Conservation (phyloP, 2,888 invertebrate species). For the Caenorhabditis panamensis region DNA sequence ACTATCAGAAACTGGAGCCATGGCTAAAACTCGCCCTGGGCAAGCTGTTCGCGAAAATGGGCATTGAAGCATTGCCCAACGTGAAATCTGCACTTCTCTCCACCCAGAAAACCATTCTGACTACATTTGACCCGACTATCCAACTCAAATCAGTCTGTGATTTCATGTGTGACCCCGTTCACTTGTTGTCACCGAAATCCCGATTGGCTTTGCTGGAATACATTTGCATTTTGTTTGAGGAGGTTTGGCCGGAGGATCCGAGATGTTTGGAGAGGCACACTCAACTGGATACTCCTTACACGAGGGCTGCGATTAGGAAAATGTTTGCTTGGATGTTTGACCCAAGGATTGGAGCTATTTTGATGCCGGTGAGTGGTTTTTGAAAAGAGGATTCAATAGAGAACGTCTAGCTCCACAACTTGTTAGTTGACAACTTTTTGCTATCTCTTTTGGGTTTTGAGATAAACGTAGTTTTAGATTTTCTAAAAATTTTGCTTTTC, state of each 20-base stretch:
- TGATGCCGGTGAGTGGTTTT: slow-evolving; percentile 55
- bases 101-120: slow-evolving; percentile 41
- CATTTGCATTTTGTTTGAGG: slow-evolving; percentile 56
- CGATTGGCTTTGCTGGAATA: slow-evolving; percentile 50
- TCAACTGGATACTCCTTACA: slow-evolving; percentile 36
- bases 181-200: slow-evolving; percentile 44
- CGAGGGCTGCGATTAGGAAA: slow-evolving; percentile 41
- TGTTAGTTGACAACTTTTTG: too few relatives aligned
- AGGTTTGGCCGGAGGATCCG: slow-evolving; percentile 55
- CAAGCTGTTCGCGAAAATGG: slow-evolving; percentile 51
- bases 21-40: slow-evolving; percentile 54
- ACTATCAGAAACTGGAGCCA: slow-evolving; percentile 21
- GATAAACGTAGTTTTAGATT: background rate
- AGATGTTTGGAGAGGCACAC: slow-evolving; percentile 33
- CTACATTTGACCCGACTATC: slow-evolving; percentile 34
- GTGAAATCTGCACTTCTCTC: slow-evolving; percentile 26
- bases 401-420: background rate
- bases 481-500: background rate
- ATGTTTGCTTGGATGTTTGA: slow-evolving; percentile 63
- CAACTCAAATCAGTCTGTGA: slow-evolving; percentile 58
- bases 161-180: slow-evolving; percentile 57
- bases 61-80: slow-evolving; percentile 40
- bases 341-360: slow-evolving; percentile 51
- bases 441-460: too few relatives aligned
- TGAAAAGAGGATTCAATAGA: too few relatives aligned